Conservation (phyloP, 2,797 vertebrate species). For the Epinephelus awoara region DNA sequence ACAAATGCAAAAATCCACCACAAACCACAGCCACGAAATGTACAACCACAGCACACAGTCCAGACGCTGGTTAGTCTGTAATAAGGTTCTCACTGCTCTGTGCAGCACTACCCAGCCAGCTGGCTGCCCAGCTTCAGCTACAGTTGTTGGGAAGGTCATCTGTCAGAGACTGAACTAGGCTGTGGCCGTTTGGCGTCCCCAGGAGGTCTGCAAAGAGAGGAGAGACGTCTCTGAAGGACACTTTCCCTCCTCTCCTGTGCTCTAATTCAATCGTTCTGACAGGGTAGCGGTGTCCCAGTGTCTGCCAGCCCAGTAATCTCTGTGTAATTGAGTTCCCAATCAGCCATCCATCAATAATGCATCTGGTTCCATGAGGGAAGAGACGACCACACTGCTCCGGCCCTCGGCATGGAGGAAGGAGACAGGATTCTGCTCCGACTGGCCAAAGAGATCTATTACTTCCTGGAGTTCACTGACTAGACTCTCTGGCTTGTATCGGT, state of each 20-base stretch:
- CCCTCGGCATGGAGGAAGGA: constrained; percentile 59
- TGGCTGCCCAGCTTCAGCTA: constrained; percentile 49
- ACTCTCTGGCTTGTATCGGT: constrained; percentile 40
- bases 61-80: constrained; percentile 36
- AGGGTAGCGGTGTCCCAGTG: constrained; percentile 80
- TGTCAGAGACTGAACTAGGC: constrained; percentile 77
- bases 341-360: constrained; percentile 89
- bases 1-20: constrained; percentile 24
- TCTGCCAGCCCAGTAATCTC: constrained; percentile 86
- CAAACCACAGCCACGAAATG: constrained; percentile 37
- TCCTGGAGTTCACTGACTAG: constrained; percentile 57
- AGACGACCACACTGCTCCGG: constrained; percentile 62
- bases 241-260: constrained; percentile 78
- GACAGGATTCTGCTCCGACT: constrained; percentile 66
- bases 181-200: constrained; percentile 73
- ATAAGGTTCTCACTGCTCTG: constrained; percentile 26
- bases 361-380: constrained; percentile 82
- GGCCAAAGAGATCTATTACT: constrained; percentile 63
- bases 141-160: constrained; percentile 78
- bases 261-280: constrained; percentile 88
- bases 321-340: constrained; percentile 90
- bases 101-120: constrained; percentile 39
- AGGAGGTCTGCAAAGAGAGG: constrained; percentile 68
- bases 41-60: constrained; percentile 25
- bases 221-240: constrained; percentile 82